Conservation (phyloP, 2,797 vertebrate species). For the Ciconia nigra region DNA sequence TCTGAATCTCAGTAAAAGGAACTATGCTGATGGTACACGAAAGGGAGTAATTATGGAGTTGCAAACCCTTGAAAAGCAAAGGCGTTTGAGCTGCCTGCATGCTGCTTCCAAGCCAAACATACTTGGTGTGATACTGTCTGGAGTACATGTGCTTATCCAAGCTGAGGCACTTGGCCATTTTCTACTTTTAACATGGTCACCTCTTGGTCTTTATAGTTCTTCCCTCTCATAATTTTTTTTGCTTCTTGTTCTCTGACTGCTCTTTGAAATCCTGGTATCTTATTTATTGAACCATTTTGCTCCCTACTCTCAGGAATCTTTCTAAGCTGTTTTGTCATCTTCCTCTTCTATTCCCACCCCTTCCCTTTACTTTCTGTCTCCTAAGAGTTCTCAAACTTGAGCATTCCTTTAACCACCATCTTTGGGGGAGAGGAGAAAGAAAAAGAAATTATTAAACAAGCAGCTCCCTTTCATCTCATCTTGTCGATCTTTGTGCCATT, state of each 20-base stretch:
- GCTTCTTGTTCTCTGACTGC: not conserved
- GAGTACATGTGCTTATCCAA: not conserved
- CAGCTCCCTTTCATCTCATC: not conserved
- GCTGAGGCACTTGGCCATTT: not conserved
- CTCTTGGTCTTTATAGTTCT: not conserved
- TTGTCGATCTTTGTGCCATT: not conserved
- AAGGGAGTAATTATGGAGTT: not conserved
- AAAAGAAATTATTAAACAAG: not conserved
- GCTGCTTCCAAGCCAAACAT: not conserved
- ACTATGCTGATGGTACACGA: not conserved
- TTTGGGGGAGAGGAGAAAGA: not conserved
- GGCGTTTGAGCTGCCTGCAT: accelerated
- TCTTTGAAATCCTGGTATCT: not conserved
- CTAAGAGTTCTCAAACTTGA: not conserved
- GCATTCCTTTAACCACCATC: not conserved
- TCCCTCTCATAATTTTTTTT: not conserved
- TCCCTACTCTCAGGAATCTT: not conserved
- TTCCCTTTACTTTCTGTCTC: not conserved
- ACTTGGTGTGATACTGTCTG: not conserved
- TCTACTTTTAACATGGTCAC: not conserved
- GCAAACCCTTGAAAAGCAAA: not conserved
- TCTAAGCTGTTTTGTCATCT: not conserved
- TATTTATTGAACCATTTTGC: not conserved
- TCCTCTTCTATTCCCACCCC: not conserved
- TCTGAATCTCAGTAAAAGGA: not conserved